A percentile compares a stretch with the other conserved stretches of the same genome.
Conservation (phyloP, 2,888 invertebrate genomes). For the Psylliodes chrysocephalus region DNA sequence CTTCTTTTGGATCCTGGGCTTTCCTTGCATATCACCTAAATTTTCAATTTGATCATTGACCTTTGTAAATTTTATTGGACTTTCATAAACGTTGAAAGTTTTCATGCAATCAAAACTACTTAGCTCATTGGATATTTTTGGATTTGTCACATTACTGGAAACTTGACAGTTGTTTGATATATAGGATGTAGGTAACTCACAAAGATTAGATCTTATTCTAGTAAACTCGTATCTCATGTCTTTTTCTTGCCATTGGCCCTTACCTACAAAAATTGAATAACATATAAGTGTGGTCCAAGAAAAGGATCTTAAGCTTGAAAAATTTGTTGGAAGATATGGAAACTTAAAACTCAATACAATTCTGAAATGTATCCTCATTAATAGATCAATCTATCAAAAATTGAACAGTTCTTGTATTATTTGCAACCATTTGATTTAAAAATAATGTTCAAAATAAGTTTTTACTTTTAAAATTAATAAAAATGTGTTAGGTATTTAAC, state of each 20-base stretch:
- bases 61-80: constrained; percentile 49
- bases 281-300: too few relatives aligned
- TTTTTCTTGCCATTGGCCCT: constrained; percentile 52
- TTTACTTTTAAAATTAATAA: too few relatives aligned
- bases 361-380: too few relatives aligned
- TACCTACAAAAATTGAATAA: constrained; percentile 18
- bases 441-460: too few relatives aligned
- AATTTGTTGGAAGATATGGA: too few relatives aligned
- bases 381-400: too few relatives aligned
- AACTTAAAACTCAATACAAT: too few relatives aligned
- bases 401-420: too few relatives aligned
- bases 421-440: too few relatives aligned
- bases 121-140: constrained; percentile 51
- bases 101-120: constrained; percentile 53
- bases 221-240: constrained; percentile 53
- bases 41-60: constrained; percentile 46
- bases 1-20: constrained; percentile 22
- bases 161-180: constrained; percentile 61
- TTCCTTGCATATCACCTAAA: constrained; percentile 47
- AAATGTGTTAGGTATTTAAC: too few relatives aligned
- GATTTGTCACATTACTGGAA: constrained; percentile 43
- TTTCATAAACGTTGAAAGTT: constrained; percentile 54
- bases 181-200: constrained; percentile 62
- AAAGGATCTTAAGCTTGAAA: too few relatives aligned
- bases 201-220: constrained; percentile 58